A percentile compares a stretch with the other conserved stretches of the same genome.
Evolutionary conservation across 2,888 invertebrate genomes (phyloP).

Genomic region (Meteorus colon): DNA sequence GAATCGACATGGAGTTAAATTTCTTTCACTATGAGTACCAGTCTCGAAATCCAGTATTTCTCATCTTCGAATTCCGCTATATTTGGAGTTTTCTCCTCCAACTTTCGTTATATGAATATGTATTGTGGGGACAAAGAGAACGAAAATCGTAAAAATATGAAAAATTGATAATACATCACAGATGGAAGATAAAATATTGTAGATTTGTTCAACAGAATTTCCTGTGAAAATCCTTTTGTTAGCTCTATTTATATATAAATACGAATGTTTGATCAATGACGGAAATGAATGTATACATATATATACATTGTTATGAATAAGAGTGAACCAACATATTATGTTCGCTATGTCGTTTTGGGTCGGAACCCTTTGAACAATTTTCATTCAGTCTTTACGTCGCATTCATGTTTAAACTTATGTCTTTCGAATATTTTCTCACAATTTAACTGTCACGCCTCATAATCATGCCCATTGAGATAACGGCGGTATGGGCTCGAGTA

Average conservation of each 20-base stretch:
- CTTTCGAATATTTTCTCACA: slow-evolving; percentile 7
- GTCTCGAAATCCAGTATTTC: not conserved
- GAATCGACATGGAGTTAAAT: too few species aligned
- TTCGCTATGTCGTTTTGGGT: not conserved
- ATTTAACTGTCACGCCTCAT: slow-evolving; percentile 17
- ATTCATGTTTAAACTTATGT: not conserved
- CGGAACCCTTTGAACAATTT: slow-evolving; percentile 6
- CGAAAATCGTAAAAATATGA: not conserved
- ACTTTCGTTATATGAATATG: not conserved
- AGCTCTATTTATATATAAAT: slow-evolving; percentile 37
- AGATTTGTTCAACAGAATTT: not conserved
- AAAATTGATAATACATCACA: not conserved
- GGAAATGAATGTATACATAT: slow-evolving; percentile 25
- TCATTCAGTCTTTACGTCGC: not conserved
- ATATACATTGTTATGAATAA: not conserved
- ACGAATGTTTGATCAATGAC: slow-evolving; percentile 51
- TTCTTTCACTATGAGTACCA: too few species aligned
- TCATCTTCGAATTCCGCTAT: not conserved
- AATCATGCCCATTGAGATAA: slow-evolving; percentile 19
- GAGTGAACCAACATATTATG: not conserved
- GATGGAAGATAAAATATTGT: slow-evolving; percentile 7
- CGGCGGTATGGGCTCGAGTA: not conserved
- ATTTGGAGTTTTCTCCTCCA: not conserved
- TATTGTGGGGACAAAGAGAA: not conserved
- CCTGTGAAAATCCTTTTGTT: not conserved